These are phyloP conservation scores for Pyrgus malvae DNA, from an alignment of 2,888 invertebrate species.

Conservation along the genomic window DNA sequence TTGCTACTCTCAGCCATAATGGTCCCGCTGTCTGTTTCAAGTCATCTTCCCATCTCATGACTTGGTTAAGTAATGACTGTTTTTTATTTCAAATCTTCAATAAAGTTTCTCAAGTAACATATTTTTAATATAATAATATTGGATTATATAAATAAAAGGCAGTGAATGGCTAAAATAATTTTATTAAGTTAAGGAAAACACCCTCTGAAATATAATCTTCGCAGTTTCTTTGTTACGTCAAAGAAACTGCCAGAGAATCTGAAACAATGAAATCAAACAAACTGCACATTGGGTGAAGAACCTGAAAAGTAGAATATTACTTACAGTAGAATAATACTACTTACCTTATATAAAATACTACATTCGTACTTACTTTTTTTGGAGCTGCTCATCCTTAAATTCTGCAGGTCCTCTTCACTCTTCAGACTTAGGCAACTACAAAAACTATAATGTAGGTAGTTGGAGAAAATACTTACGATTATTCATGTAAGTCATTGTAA, in stretches of 20 bases:
- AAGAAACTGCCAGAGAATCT: constrained; percentile 22
- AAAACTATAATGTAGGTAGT: too few relatives aligned
- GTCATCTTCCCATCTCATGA: too few relatives aligned
- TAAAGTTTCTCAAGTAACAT: too few relatives aligned
- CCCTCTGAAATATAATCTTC: constrained; percentile 15
- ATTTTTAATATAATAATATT: too few relatives aligned
- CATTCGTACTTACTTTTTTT: background rate
- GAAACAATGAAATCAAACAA: constrained; percentile 24
- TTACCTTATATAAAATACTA: background rate
- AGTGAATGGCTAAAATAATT: constrained; percentile 1
- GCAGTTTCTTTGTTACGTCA: constrained; percentile 16
- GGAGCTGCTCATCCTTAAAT: background rate
- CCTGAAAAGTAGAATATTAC: constrained; percentile 3
- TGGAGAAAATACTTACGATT: too few relatives aligned
- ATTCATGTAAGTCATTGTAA: too few relatives aligned
- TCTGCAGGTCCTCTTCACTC: too few relatives aligned
- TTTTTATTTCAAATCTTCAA: too few relatives aligned
- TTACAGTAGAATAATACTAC: background rate
- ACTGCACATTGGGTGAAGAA: constrained; percentile 11
- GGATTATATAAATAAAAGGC: background rate
- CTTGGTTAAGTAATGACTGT: too few relatives aligned
- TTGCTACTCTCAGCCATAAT: too few relatives aligned
- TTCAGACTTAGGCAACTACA: too few relatives aligned
- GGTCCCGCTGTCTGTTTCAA: too few relatives aligned
- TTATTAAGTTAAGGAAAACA: constrained; percentile 19